These are phyloP conservation scores for Bacillus rossius DNA, from an alignment of 1,140 invertebrate genomes.

Conservation along the genomic window DNA sequence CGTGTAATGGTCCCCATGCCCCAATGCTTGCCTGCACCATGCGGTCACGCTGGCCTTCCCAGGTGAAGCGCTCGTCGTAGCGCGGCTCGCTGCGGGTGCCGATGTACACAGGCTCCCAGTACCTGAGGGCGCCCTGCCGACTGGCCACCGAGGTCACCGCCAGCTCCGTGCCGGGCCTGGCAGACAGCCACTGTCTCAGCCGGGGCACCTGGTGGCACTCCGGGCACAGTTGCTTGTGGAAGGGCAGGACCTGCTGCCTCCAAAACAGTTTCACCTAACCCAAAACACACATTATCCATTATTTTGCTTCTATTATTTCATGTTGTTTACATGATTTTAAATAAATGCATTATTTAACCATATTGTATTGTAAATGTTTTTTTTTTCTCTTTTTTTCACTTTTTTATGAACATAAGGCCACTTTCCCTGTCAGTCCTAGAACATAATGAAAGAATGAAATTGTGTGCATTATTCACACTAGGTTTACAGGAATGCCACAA, in stretches of 20 bases:
- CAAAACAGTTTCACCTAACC: background rate
- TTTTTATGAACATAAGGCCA: no score
- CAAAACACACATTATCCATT: slow-evolving; percentile 13
- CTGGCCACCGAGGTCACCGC: slow-evolving; percentile 16
- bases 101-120: slow-evolving; percentile 40
- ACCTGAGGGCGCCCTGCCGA: slow-evolving; percentile 21
- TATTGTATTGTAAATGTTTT: no score
- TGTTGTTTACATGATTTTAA: no score
- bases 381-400: no score
- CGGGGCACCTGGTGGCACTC: slow-evolving; percentile 40
- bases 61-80: slow-evolving; percentile 44
- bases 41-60: slow-evolving; percentile 47
- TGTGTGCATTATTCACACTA: no score
- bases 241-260: slow-evolving; percentile 34
- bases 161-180: background rate
- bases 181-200: slow-evolving; percentile 28
- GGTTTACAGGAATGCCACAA: no score
- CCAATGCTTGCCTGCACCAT: slow-evolving; percentile 50
- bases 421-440: no score
- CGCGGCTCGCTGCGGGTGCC: slow-evolving; percentile 45
- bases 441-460: no score
- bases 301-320: no score
- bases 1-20: no score
- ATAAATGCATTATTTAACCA: no score
- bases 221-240: slow-evolving; percentile 41